Evolutionary conservation across 2,888 invertebrate species (phyloP).

Genomic region (Amiota mariae): DNA sequence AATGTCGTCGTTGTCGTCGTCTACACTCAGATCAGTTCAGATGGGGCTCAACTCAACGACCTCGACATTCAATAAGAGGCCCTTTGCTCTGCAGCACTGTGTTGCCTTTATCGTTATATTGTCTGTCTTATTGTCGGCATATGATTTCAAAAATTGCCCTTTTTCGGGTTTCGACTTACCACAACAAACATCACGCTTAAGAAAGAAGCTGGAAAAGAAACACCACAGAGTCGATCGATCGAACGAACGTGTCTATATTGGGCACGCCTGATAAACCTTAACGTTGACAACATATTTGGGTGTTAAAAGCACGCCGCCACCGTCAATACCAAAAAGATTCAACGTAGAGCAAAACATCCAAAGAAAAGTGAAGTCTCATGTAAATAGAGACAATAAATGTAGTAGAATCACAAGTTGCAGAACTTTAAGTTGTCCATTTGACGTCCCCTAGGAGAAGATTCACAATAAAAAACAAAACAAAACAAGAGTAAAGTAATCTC

Average conservation of each 20-base stretch:
- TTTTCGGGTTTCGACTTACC: slow-evolving; percentile 68
- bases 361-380: slow-evolving; percentile 37
- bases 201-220: background rate
- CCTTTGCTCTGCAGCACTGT: slow-evolving; percentile 24
- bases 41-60: slow-evolving; percentile 32
- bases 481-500: slow-evolving; percentile 5
- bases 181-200: slow-evolving; percentile 28
- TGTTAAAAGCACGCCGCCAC: slow-evolving; percentile 67
- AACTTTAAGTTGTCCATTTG: slow-evolving; percentile 33
- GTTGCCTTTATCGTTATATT: slow-evolving; percentile 67
- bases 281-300: slow-evolving; percentile 70
- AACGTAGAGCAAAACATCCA: background rate
- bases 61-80: background rate
- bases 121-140: slow-evolving; percentile 51
- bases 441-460: slow-evolving; percentile 28
- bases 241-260: slow-evolving; percentile 3
- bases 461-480: no score
- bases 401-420: slow-evolving; percentile 11
- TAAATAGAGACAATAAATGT: slow-evolving; percentile 65
- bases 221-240: background rate
- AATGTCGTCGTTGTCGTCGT: slow-evolving; percentile 4
- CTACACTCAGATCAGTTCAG: slow-evolving; percentile 34
- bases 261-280: slow-evolving; percentile 45
- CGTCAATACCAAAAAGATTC: slow-evolving; percentile 27
- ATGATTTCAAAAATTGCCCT: slow-evolving; percentile 70